Base-by-base conservation (phyloP, 2,888 invertebrate species). In the Exocentrus adspersus region DNA sequence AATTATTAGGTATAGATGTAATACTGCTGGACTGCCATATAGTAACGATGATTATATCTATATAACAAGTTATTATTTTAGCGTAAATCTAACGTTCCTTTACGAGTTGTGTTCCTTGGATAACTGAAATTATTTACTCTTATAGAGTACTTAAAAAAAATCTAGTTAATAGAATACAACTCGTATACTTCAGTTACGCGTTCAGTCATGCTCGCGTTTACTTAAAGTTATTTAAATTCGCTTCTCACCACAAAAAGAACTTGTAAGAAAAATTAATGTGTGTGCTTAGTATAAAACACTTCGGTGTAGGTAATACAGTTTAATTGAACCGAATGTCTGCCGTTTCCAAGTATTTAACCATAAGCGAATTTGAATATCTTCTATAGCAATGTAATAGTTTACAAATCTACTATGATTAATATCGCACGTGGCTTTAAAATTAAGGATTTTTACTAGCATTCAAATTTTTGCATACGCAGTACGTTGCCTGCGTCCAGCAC, bases 371-470 rank as follows among this genome's bases (percentile, higher is more conserved):
- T 37, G 21, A 5, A 21, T 21, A 21, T 21, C 21, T 41, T 2
- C 37, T 2, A 2, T 51, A 12, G 52, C 57, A 59, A 64, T 62
- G 69, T 70, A 70, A 73, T 72, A 70, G 71, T 73, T 73, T 72
- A 72, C 73, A 72, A 72, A 72, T 67, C 62, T 71, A 68, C 63
- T 67, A 68, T 66, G 68, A 71, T 64, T 63, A 64, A 65, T 62
- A 51, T 72, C 72, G 72, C 72, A 73, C 74, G 65, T 69, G 70
- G 73, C 72, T 75, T 73, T 66, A 65, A 67, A 68, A 54, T 45
- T 69, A 66, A 71, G 50, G 65, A 58, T 72, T 72, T 72, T 68
- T 67, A 68, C 65, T 57, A 71, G 64, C 59, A 63, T 69, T 71
- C 67, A 61, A 60, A 64, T 52, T 58, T 58, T 59, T 57, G 32